Base-by-base conservation (phyloP, 1,140 invertebrate species). In the Muscidifurax raptorellus region DNA sequence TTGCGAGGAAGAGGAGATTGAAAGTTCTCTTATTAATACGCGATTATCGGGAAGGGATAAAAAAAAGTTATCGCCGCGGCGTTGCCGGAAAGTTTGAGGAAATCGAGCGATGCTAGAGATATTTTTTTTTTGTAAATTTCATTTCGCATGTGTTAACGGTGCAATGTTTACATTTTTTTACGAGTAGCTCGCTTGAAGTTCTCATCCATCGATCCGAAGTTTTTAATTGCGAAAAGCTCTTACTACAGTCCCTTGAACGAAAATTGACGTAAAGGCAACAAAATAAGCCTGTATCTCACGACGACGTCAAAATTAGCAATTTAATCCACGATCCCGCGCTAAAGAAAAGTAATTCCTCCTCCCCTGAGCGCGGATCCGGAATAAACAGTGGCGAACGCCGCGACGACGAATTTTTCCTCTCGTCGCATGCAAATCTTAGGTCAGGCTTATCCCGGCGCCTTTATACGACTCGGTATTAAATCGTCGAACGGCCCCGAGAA, bases 391-490 rank as follows among this genome's bases (percentile, higher is more conserved):
- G 44, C 2, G 13, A n/a, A 1, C 15, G 52, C n/a, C 7, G 75
- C 59, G 25, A 9, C 4, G 66, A 78, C 75, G 44, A 69, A 47
- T 77, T 36, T 25, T 83, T 83, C 69, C 77, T 67, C 66, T 18
- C 59, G 64, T 47, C 59, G 74, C 59, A 78, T 79, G 82, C 82
- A 83, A 83, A 83, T 83, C 82, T 83, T 64, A 76, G 64, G 81
- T 77, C 59, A 47, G 25, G 74, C 74, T 83, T 76, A 83, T 82
- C 52, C 80, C 52, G 25, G 32, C 44, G 64, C 28, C 66, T 83
- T 83, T 83, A n/a, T n/a, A 83, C 82, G 82, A 79, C 76, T 78
- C 66, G 13, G 82, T 83, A 83, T 83, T 83, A 83, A 83, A 83
- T 83, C 76, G 82, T 83, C 76, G 76, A 83, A 83, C 64, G 66